Percentiles rank a stretch among this genome's conserved stretches.
phyloP scores from a whole-genome alignment of 1,140 invertebrate species.

The Heliconius himera region DNA sequence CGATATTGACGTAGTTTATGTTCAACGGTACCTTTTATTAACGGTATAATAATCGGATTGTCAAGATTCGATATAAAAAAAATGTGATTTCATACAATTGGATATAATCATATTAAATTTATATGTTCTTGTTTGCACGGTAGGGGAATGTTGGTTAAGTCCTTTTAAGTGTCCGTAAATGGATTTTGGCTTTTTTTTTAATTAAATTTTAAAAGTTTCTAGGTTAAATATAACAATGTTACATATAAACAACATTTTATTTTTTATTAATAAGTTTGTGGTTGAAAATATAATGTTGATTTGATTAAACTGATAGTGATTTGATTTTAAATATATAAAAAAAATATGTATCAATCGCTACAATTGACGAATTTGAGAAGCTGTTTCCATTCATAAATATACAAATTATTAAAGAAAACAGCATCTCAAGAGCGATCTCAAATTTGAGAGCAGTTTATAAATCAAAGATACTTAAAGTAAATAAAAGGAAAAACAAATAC shows the following conservation, averaged over 20 bases:
- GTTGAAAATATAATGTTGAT: too few species aligned
- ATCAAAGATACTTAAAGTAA: too few species aligned
- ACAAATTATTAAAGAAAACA: too few species aligned
- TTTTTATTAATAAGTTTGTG: neutral
- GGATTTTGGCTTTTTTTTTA: neutral
- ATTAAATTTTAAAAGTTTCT: neutral
- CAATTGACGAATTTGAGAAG: too few species aligned
- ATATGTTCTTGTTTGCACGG: slow-evolving; percentile 43
- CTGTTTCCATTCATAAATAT: too few species aligned
- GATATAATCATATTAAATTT: slow-evolving; percentile 54
- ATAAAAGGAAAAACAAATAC: too few species aligned
- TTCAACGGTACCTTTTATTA: slow-evolving; percentile 67
- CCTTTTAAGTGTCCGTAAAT: slow-evolving; percentile 10
- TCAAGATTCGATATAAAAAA: slow-evolving; percentile 60
- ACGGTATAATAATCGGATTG: slow-evolving; percentile 68
- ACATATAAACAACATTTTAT: neutral
- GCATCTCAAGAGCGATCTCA: too few species aligned
- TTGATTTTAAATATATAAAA: too few species aligned
- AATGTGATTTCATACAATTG: slow-evolving; percentile 53
- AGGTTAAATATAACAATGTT: neutral
- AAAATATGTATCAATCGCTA: too few species aligned
- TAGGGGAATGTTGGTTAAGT: slow-evolving; percentile 10
- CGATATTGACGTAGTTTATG: slow-evolving; percentile 49
- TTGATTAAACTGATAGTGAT: too few species aligned
- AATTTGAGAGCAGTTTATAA: too few species aligned